A percentile compares a stretch with the other conserved stretches of the same genome.
phyloP scores from a whole-genome alignment of 64 coral and sea anemone genomes.

The Catalaphyllia jardinei region DNA sequence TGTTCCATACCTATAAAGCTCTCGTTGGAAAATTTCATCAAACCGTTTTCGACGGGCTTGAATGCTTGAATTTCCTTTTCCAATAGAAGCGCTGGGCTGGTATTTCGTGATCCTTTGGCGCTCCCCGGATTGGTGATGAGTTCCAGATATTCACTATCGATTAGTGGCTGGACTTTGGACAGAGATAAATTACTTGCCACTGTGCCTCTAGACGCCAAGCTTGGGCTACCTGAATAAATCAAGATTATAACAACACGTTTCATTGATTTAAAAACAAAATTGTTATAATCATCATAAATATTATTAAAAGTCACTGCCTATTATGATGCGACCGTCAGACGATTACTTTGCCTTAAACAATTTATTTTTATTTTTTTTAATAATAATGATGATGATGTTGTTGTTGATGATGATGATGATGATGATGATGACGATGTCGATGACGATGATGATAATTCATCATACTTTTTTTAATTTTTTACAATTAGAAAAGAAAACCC shows the following conservation, averaged over 20 bases:
- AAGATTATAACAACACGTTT: neutral
- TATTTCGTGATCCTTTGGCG: neutral
- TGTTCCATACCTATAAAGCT: neutral
- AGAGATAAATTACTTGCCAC: neutral
- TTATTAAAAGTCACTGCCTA: no score
- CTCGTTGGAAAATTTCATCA: neutral
- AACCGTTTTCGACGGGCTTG: neutral
- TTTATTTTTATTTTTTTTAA: no score
- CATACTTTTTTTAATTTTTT: no score
- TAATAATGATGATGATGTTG: no score
- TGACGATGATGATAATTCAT: no score
- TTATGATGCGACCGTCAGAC: no score
- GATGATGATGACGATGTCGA: no score
- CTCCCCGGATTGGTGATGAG: constrained; percentile 21
- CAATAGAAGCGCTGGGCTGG: neutral
- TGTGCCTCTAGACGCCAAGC: neutral
- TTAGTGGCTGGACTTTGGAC: neutral
- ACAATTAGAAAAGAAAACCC: no score
- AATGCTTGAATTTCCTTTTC: neutral
- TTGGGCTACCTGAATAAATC: neutral
- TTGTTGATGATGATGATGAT: no score
- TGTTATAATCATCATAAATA: no score
- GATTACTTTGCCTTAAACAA: no score
- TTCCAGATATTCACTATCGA: constrained; percentile 25
- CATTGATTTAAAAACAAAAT: neutral